Percentiles rank a stretch among this genome's conserved stretches.
Evolutionary conservation across 2,888 invertebrate genomes (phyloP).

Genomic region (Salpingus planirostris): DNA sequence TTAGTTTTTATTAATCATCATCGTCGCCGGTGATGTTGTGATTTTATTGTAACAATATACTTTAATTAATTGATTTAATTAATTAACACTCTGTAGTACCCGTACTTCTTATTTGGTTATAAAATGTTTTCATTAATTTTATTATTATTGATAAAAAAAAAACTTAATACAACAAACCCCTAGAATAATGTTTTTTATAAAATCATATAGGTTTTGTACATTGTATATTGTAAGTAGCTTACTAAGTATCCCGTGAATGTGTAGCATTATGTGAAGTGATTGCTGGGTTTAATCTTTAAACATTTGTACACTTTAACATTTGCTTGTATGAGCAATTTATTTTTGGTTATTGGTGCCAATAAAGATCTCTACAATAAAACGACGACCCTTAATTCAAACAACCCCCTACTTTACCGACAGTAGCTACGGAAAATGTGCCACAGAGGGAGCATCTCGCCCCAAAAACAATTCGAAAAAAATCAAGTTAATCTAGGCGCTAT

Average conservation of each 20-base stretch:
- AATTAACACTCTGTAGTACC: conserved; percentile 2
- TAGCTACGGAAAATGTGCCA: too few species aligned
- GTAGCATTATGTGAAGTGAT: conserved; percentile 26
- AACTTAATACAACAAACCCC: conserved; percentile 20
- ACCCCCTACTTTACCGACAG: too few species aligned
- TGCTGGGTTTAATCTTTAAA: conserved; percentile 25
- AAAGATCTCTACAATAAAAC: conserved; percentile 32
- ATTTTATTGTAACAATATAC: conserved; percentile 20
- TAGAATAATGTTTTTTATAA: conserved; percentile 39
- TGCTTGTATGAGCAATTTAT: conserved; percentile 18
- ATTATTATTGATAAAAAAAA: conserved; percentile 20
- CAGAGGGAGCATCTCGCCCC: too few species aligned
- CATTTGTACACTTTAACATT: conserved; percentile 21
- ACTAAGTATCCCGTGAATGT: conserved; percentile 24
- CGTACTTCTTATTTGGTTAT: conserved; percentile 1
- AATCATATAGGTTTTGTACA: conserved; percentile 40
- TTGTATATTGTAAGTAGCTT: conserved; percentile 37
- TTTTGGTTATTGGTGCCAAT: conserved; percentile 34
- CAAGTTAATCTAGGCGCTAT: too few species aligned
- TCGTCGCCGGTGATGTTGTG: conserved; percentile 21
- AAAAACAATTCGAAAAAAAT: too few species aligned
- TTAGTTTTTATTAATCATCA: conserved; percentile 20
- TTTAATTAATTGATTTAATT: conserved; percentile 12
- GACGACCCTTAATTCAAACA: too few species aligned
- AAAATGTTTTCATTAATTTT: conserved; percentile 15